Evolutionary conservation across 1,140 invertebrate genomes (phyloP), one percentile per base, ranked within the genome.

Genomic region (Agrypnia vestita): DNA sequence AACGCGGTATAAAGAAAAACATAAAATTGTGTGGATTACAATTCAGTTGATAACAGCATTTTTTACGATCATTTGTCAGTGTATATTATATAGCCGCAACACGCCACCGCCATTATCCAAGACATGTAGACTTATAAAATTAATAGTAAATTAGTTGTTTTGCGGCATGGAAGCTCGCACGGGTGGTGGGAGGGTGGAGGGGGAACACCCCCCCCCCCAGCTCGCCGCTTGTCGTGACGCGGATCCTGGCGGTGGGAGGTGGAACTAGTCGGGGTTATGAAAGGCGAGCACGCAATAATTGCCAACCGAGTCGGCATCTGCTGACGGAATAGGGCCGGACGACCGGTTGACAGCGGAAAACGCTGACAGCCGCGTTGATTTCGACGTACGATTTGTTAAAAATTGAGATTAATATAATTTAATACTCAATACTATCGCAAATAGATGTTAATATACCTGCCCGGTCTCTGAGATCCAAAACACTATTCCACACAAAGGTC

Each of bases 21-120:
- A 35, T 35, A 17, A 17, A 19, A 56, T 56, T 56, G 53, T 11
- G 53, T 19, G 53, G 53, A 17, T 8, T 56, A 17, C 53, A 64
- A 21, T 64, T 64, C 61, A 25, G 53, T 64, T 64, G 61, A 4
- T 64, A 64, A 11, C 13, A 12, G 19, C 51, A 53, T 15, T 69
- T 69, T 69, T 69, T 69, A 69, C 46, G 64, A 69, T 69, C 44
- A 69, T 69, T 69, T 69, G 64, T 44, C 64, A 69, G 51, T 53
- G 25, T 53, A n/a, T n/a, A 53, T 53, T 13, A 53, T 13, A 3
- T 12, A 13, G 64, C 43, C 64, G 4, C 19, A 15, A 49, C 64
- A 69, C 64, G 64, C 64, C 11, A 69, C 12, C 7, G 25, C 8
- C 46, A 46, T 49, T 69, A 44, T 69, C 35, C 35, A 69, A 69